Base-by-base conservation (phyloP, 2,797 vertebrate species). In the Lepilemur septentrionalis region DNA sequence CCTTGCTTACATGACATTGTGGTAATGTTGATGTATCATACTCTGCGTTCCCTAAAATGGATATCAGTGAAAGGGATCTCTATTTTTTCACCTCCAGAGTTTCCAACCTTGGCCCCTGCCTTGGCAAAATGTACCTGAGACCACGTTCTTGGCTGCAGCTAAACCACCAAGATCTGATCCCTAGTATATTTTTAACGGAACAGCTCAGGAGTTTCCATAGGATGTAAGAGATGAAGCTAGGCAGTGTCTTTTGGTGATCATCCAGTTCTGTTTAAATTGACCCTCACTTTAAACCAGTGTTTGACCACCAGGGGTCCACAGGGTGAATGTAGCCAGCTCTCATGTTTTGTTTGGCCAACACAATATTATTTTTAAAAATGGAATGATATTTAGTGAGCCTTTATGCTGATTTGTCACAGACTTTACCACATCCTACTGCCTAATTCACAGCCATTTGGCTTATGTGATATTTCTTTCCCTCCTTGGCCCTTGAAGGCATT, bases 231-330 rank as follows among this genome's bases (percentile, higher is more conserved):
- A 65, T 55, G 69, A 92, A 23, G 20, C 67, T 75, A 23, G 57
- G 70, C 69, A 41, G 0, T 91, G 25, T 94, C n/a, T 95, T 88
- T 79, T 50, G 57, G 61, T 87, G 83, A 50, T 93, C 55, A 50
- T 78, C 35, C 20, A 50, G 48, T 70, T 79, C 65, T 90, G 1
- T 73, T 81, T 85, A 73, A 92, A 41, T 52, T 38, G 32, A 23
- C 93, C 28, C 52, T 94, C 50, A 92, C 43, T 93, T 93, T 88
- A 79, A 91, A 75, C 70, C 59, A 76, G 43, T 89, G 25, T 82
- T 81, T 75, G 50, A 73, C 72, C 25, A 38, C 43, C 22, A n/a
- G 38, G 79, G 28, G 55, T 75, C 32, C 73, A 67, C 65, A 84
- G 72, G n/a, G 48, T 55, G 52, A 70, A 69, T 35, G 5, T 35